These are phyloP conservation scores for Drosophila mulleri DNA, from an alignment of 2,888 invertebrate species.

Conservation along the genomic window DNA sequence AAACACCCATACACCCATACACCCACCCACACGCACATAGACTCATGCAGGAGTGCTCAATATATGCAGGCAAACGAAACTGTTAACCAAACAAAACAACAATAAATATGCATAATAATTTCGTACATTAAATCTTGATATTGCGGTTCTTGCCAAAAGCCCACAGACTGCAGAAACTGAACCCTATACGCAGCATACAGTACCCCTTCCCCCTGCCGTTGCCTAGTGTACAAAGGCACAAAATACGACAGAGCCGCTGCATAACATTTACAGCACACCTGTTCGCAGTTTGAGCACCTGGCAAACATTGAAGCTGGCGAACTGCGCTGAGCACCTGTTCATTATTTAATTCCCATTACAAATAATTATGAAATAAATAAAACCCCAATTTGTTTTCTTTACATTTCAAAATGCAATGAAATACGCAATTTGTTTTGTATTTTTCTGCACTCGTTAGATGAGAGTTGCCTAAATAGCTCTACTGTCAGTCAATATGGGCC, in stretches of 20 bases:
- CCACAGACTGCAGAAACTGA: not conserved
- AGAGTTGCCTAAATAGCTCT: not conserved
- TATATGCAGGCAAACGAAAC: slow-evolving; percentile 24
- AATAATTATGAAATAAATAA: not conserved
- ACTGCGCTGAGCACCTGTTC: not conserved
- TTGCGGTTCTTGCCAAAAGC: slow-evolving; percentile 3
- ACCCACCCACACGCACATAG: not conserved
- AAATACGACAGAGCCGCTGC: slow-evolving; percentile 12
- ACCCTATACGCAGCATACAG: not conserved
- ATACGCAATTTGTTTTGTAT: not conserved
- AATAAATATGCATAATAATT: slow-evolving; percentile 77
- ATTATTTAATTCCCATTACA: not conserved
- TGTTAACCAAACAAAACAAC: slow-evolving; percentile 67
- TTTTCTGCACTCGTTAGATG: not conserved
- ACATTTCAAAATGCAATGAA: not conserved
- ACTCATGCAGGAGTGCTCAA: slow-evolving; percentile 6
- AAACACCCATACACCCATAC: not conserved
- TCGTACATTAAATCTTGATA: slow-evolving; percentile 58
- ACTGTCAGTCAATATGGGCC: not conserved
- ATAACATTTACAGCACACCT: slow-evolving; percentile 12
- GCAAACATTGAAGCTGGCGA: not conserved
- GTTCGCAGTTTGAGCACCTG: not conserved
- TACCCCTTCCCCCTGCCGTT: not conserved
- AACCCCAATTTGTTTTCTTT: not conserved
- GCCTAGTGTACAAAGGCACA: slow-evolving; percentile 5